Evolutionary conservation across 1,140 invertebrate species (phyloP).

Genomic region (Orius insidiosus): DNA sequence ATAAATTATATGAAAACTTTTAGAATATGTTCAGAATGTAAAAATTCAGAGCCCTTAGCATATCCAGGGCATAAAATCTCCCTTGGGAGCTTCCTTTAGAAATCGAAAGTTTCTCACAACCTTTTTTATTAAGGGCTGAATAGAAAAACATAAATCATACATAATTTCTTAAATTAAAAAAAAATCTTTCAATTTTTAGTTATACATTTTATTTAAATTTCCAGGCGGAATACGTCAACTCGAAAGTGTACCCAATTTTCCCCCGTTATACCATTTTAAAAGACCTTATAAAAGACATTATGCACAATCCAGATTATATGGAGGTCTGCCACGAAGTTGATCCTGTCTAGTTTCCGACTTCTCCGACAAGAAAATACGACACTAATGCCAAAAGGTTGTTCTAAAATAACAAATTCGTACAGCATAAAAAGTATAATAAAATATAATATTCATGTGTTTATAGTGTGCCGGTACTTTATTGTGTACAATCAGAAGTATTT

Average conservation of each 20-base stretch:
- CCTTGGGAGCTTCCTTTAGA: too few relatives aligned
- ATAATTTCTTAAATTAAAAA: too few relatives aligned
- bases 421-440: not conserved
- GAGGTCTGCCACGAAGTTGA: slow-evolving; percentile 83
- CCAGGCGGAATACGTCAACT: slow-evolving; percentile 70
- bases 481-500: slow-evolving; percentile 3
- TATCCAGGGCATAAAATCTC: too few relatives aligned
- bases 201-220: too few relatives aligned
- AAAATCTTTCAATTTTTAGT: too few relatives aligned
- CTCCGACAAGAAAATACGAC: slow-evolving; percentile 9
- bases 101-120: too few relatives aligned
- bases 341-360: slow-evolving; percentile 19
- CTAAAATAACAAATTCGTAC: not conserved
- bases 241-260: slow-evolving; percentile 82
- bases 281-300: slow-evolving; percentile 88
- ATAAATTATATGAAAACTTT: too few relatives aligned
- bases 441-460: not conserved
- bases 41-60: too few relatives aligned
- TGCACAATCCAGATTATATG: slow-evolving; percentile 86
- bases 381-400: not conserved
- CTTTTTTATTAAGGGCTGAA: too few relatives aligned
- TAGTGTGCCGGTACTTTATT: not conserved
- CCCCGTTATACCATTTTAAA: slow-evolving; percentile 85
- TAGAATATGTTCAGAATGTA: too few relatives aligned
- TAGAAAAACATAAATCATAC: too few relatives aligned